Conservation (phyloP, 2,113 vertebrate genomes). For the Chrysemys picta region DNA sequence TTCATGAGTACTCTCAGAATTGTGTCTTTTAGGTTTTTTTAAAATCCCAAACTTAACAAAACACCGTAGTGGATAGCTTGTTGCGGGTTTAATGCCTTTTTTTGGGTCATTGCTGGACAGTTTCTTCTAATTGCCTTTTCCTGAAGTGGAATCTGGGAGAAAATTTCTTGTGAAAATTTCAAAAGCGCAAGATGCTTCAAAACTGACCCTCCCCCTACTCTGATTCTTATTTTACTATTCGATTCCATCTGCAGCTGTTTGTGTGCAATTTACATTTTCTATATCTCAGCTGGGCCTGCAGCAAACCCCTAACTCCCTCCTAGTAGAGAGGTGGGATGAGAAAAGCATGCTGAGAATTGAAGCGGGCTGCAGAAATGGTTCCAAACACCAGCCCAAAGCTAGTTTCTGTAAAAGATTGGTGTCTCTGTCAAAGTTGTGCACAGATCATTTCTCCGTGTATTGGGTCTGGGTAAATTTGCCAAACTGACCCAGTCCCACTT, state of each 20-base stretch:
- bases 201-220: background rate
- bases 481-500: background rate
- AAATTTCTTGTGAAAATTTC: constrained; percentile 46
- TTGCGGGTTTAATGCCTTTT: background rate
- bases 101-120: background rate
- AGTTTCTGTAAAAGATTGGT: background rate
- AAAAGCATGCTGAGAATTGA: background rate
- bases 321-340: background rate
- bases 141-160: background rate
- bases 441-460: background rate
- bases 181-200: background rate
- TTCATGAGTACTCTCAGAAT: constrained; percentile 15
- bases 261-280: background rate
- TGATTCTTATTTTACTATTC: background rate
- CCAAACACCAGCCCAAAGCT: background rate
- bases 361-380: background rate
- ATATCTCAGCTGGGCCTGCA: background rate
- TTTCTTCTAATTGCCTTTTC: constrained; percentile 45
- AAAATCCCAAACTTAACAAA: constrained; percentile 9
- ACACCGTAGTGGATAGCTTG: background rate
- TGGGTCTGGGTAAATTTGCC: background rate
- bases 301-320: background rate
- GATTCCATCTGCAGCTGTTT: background rate
- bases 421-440: background rate
- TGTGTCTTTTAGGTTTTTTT: background rate